phyloP scores from a whole-genome alignment of 2,888 invertebrate species.

The Steinernema hermaphroditum region DNA sequence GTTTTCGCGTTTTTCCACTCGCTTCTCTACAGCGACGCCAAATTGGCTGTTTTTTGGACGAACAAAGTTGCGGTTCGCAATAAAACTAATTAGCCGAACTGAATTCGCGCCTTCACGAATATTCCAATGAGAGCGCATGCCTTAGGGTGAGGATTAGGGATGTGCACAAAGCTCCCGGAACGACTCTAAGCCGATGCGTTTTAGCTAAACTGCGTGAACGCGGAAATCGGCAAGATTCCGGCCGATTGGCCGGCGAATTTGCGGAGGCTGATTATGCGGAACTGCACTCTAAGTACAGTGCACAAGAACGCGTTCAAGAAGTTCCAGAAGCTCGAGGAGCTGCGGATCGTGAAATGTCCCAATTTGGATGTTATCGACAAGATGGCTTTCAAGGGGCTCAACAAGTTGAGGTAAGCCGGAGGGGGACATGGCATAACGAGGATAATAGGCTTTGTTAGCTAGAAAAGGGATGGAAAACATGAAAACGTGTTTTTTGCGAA shows the following conservation, averaged over 20 bases:
- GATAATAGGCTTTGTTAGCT: too few species aligned
- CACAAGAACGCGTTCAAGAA: slow-evolving; percentile 48
- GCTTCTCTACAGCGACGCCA: not conserved
- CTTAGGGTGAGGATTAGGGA: not conserved
- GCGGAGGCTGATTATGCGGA: slow-evolving; percentile 37
- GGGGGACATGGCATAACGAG: not conserved
- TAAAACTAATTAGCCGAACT: slow-evolving; percentile 16
- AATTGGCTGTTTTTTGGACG: not conserved
- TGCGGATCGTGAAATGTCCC: slow-evolving; percentile 42
- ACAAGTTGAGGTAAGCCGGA: slow-evolving; percentile 41
- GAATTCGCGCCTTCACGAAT: not conserved
- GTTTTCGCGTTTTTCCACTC: not conserved
- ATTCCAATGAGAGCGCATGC: slow-evolving; percentile 12
- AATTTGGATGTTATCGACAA: slow-evolving; percentile 50
- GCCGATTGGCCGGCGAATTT: slow-evolving; percentile 43
- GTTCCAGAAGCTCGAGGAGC: slow-evolving; percentile 42
- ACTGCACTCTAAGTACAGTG: slow-evolving; percentile 42
- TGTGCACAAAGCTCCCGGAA: not conserved
- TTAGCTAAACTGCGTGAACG: slow-evolving; percentile 40
- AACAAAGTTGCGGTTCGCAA: not conserved
- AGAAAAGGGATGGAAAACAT: not conserved
- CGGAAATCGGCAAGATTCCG: slow-evolving; percentile 42
- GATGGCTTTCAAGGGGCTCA: slow-evolving; percentile 46
- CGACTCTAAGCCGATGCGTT: slow-evolving; percentile 21
- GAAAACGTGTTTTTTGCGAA: not conserved